Percentiles rank a stretch among this genome's conserved stretches.
Conservation (phyloP, 2,888 invertebrate species). For the Nomada fucata region DNA sequence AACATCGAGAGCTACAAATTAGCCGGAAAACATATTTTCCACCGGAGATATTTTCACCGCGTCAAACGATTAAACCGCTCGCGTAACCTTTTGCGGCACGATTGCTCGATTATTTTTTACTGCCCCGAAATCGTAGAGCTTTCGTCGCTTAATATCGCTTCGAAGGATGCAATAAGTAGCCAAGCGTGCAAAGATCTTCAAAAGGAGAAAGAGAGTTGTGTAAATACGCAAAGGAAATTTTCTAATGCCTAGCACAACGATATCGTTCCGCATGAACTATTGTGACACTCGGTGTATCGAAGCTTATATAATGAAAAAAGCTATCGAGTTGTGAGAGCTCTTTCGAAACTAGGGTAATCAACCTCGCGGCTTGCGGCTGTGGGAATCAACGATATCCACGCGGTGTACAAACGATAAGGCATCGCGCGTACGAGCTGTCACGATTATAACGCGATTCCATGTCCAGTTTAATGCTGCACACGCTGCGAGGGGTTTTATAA, state of each 20-base stretch:
- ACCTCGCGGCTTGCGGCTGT: neutral
- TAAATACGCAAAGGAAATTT: neutral
- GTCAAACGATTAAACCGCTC: too few relatives aligned
- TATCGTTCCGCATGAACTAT: slow-evolving; percentile 21
- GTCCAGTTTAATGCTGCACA: slow-evolving; percentile 1
- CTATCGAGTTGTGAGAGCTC: slow-evolving; percentile 11
- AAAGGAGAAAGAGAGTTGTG: slow-evolving; percentile 1
- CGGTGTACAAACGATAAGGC: slow-evolving; percentile 38
- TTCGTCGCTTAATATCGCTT: too few relatives aligned
- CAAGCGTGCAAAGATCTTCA: neutral
- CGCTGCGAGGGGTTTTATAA: neutral
- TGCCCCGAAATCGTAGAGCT: too few relatives aligned
- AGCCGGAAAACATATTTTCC: too few relatives aligned
- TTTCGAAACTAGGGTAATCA: slow-evolving; percentile 44
- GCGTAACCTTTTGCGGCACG: too few relatives aligned
- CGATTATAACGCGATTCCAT: slow-evolving; percentile 1
- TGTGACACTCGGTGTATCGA: neutral
- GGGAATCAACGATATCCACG: slow-evolving; percentile 15
- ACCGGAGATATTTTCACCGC: too few relatives aligned
- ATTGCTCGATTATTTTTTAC: too few relatives aligned
- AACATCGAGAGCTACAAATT: too few relatives aligned
- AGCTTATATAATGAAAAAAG: slow-evolving; percentile 20
- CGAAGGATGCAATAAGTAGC: too few relatives aligned
- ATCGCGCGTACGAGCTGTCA: neutral
- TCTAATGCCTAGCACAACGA: slow-evolving; percentile 14